These are phyloP conservation scores for Cheilosia variabilis DNA, from an alignment of 2,888 invertebrate species.

Conservation along the genomic window DNA sequence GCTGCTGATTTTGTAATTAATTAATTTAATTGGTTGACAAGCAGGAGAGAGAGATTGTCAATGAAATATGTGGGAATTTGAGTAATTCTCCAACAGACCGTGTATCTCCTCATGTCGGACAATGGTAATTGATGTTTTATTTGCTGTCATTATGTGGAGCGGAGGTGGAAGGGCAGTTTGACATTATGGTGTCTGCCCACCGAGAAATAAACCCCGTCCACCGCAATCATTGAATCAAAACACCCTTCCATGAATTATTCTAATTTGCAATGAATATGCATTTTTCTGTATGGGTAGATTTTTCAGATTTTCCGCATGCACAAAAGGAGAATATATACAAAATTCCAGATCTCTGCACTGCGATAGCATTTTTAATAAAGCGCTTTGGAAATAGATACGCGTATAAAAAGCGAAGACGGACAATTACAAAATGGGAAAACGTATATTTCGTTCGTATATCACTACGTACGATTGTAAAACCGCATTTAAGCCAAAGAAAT, in stretches of 20 bases:
- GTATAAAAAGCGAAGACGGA: slow-evolving; percentile 61
- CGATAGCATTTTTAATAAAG: slow-evolving; percentile 33
- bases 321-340: slow-evolving; percentile 19
- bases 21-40: slow-evolving; percentile 65
- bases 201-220: neutral
- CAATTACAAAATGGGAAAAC: slow-evolving; percentile 68
- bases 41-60: neutral
- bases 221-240: neutral
- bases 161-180: too few species aligned
- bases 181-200: neutral
- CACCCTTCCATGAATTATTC: slow-evolving; percentile 33
- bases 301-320: slow-evolving; percentile 38
- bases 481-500: slow-evolving; percentile 29
- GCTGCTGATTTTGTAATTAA: slow-evolving; percentile 63
- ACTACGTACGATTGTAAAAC: slow-evolving; percentile 27
- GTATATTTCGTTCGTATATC: slow-evolving; percentile 56
- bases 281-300: slow-evolving; percentile 22
- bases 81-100: neutral
- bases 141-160: neutral
- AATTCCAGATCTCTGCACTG: slow-evolving; percentile 29
- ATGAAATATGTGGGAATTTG: slow-evolving; percentile 25
- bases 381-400: slow-evolving; percentile 3
- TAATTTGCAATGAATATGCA: slow-evolving; percentile 57
- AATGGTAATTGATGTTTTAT: neutral
- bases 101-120: slow-evolving; percentile 1